Conservation (phyloP, 1,140 invertebrate species). For the Drosophila kanapiae region DNA sequence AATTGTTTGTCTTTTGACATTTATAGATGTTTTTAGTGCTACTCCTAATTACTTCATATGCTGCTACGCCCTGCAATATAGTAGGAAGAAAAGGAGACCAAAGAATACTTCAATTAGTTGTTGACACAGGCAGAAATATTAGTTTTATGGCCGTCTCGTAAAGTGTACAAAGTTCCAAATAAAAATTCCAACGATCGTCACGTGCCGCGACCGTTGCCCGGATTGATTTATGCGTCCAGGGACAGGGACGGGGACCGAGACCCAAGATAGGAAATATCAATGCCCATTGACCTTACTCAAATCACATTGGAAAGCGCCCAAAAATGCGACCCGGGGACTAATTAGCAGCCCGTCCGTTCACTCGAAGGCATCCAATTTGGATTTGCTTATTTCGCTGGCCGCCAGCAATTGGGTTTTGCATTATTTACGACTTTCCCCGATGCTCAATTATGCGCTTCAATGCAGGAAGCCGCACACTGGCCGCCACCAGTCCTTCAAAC, state of each 20-base stretch:
- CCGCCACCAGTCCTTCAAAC: slow-evolving; percentile 68
- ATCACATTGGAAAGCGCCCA: slow-evolving; percentile 35
- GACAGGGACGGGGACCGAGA: slow-evolving; percentile 2
- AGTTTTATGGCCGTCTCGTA: slow-evolving; percentile 60
- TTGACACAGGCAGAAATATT: slow-evolving; percentile 63
- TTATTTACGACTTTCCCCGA: slow-evolving; percentile 68
- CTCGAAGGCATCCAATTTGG: slow-evolving; percentile 45
- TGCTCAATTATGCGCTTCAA: slow-evolving; percentile 70
- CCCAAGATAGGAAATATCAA: slow-evolving; percentile 41
- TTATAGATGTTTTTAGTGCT: slow-evolving; percentile 71
- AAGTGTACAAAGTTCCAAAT: slow-evolving; percentile 65
- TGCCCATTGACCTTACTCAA: slow-evolving; percentile 56
- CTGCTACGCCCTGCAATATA: slow-evolving; percentile 32
- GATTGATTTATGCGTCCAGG: slow-evolving; percentile 54
- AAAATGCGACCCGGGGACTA: slow-evolving; percentile 45
- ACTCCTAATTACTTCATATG: slow-evolving; percentile 71
- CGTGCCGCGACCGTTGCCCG: slow-evolving; percentile 40
- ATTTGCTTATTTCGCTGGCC: slow-evolving; percentile 39
- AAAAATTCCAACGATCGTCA: slow-evolving; percentile 65
- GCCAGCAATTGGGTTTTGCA: slow-evolving; percentile 55
- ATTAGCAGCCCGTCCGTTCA: slow-evolving; percentile 48
- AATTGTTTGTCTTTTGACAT: slow-evolving; percentile 68
- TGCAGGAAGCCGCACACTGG: slow-evolving; percentile 62
- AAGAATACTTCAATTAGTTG: slow-evolving; percentile 75
- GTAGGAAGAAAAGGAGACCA: slow-evolving; percentile 31